Conservation (phyloP, 2,113 vertebrate genomes). For the Alosa alosa region DNA sequence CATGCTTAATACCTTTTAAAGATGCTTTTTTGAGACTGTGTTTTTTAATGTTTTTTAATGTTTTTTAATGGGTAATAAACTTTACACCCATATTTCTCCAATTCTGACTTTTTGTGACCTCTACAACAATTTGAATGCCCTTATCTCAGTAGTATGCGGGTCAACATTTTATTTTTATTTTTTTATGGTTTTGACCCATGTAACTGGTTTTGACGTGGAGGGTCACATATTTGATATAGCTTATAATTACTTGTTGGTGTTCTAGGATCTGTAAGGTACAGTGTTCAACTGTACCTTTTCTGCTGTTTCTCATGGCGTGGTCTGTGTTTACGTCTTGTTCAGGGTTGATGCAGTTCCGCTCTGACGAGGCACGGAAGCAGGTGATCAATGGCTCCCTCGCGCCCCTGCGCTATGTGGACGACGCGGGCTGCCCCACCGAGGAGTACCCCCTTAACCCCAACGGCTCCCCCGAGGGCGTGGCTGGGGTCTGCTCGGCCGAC, state of each 20-base stretch:
- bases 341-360: slow-evolving; percentile 85
- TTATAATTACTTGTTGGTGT: not conserved
- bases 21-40: no score
- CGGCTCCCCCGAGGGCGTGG: slow-evolving; percentile 77
- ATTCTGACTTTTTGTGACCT: no score
- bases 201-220: not conserved
- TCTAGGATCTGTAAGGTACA: not conserved
- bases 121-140: no score
- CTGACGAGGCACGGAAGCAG: slow-evolving; percentile 54
- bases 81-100: no score
- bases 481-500: slow-evolving; percentile 80
- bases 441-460: slow-evolving; percentile 88
- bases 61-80: no score
- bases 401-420: slow-evolving; percentile 82
- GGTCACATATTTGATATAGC: no score
- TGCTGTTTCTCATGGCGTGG: not conserved
- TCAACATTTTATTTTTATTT: not conserved
- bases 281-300: not conserved
- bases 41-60: no score
- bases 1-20: no score
- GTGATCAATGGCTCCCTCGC: slow-evolving; percentile 67
- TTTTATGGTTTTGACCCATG: not conserved
- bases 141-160: no score
- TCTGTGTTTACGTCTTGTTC: not conserved
- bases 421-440: slow-evolving; percentile 76